Conservation (phyloP, 2,113 vertebrate species). For the Python bivittatus region DNA sequence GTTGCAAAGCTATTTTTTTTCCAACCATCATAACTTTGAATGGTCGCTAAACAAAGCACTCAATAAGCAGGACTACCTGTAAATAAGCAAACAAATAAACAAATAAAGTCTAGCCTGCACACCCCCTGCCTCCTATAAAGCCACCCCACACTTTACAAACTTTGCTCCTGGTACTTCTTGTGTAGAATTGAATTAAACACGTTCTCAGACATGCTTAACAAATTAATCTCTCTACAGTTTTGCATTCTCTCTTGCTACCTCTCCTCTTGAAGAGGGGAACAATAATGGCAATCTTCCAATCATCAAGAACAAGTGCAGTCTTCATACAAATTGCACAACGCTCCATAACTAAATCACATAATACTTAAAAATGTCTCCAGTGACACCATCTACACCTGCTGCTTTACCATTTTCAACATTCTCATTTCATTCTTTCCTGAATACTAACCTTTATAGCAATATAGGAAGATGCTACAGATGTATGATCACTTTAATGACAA, state of each 20-base stretch:
- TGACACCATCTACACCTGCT: background rate
- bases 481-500: too few relatives aligned
- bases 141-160: too few relatives aligned
- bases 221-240: background rate
- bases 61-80: background rate
- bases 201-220: too few relatives aligned
- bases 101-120: too few relatives aligned
- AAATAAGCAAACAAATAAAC: background rate
- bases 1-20: background rate
- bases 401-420: background rate
- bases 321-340: background rate
- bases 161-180: too few relatives aligned
- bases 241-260: background rate
- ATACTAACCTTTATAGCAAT: too few relatives aligned
- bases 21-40: background rate
- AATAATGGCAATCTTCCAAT: background rate
- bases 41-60: background rate
- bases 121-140: too few relatives aligned
- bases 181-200: too few relatives aligned
- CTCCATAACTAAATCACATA: background rate
- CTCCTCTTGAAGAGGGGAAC: background rate
- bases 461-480: too few relatives aligned
- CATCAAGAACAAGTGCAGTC: background rate
- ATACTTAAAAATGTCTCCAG: background rate
- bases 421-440: background rate